phyloP scores from a whole-genome alignment of 2,797 vertebrate species.

The Xenopus petersii region DNA sequence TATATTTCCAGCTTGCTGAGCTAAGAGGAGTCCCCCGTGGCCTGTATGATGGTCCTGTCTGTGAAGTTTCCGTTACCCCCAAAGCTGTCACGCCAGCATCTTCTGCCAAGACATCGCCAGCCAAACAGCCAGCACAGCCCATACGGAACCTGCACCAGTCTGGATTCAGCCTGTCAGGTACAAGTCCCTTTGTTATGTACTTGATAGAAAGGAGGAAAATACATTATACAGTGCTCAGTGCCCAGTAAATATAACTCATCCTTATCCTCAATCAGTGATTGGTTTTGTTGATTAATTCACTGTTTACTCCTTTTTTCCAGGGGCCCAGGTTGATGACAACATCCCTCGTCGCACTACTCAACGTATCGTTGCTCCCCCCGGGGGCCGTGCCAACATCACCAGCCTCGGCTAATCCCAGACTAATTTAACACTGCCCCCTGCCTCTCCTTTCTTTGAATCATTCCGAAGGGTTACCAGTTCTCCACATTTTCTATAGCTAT shows the following conservation, averaged over 20 bases:
- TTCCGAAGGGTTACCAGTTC: constrained; percentile 32
- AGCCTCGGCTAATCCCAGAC: constrained; percentile 80
- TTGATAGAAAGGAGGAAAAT: no score
- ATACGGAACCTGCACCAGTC: constrained; percentile 96
- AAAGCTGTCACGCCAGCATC: constrained; percentile 85
- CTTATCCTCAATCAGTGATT: no score
- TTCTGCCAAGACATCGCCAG: constrained; percentile 85
- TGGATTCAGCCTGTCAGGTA: constrained; percentile 96
- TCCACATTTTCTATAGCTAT: constrained; percentile 32
- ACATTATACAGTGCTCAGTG: no score
- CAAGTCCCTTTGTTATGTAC: not conserved
- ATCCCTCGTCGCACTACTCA: constrained; percentile 92
- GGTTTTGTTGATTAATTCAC: no score
- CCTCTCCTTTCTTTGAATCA: constrained; percentile 26
- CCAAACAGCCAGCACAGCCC: constrained; percentile 84
- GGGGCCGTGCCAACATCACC: constrained; percentile 97
- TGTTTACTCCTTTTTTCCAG: constrained; percentile 59
- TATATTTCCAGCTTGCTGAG: constrained; percentile 65
- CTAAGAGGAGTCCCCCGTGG: constrained; percentile 90
- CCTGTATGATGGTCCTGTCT: constrained; percentile 91
- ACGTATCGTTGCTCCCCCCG: constrained; percentile 94
- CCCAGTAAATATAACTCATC: no score
- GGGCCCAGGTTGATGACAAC: constrained; percentile 93
- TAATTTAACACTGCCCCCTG: constrained; percentile 23
- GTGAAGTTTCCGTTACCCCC: constrained; percentile 85